Conservation (phyloP, 2,113 vertebrate genomes). For the Eleginops maclovinus region DNA sequence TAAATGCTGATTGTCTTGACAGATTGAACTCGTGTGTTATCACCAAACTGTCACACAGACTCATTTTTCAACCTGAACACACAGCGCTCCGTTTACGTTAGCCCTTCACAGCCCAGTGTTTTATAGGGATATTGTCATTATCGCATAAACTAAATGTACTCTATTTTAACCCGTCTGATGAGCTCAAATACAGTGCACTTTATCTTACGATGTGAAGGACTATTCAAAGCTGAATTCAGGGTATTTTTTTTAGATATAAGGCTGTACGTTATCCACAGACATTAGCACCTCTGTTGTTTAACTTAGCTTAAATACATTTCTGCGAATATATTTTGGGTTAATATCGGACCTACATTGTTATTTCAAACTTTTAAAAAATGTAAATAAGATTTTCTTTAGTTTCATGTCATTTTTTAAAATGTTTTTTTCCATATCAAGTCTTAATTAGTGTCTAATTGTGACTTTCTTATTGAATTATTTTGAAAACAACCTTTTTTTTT, state of each 20-base stretch:
- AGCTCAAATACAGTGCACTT: slow-evolving; percentile 20
- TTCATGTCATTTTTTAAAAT: slow-evolving; percentile 35
- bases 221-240: slow-evolving; percentile 19
- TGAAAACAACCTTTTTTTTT: too few species aligned
- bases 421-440: not conserved
- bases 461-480: not conserved
- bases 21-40: slow-evolving; percentile 79
- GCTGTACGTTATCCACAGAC: not conserved
- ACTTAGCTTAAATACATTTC: slow-evolving; percentile 47
- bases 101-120: slow-evolving; percentile 66
- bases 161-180: slow-evolving; percentile 54
- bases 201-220: not conserved
- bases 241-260: slow-evolving; percentile 38
- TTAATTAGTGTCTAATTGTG: slow-evolving; percentile 15
- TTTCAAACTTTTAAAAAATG: slow-evolving; percentile 60
- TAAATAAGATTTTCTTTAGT: slow-evolving; percentile 70
- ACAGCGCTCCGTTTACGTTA: slow-evolving; percentile 66
- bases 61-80: slow-evolving; percentile 70
- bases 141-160: slow-evolving; percentile 47
- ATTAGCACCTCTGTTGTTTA: slow-evolving; percentile 43
- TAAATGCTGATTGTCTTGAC: slow-evolving; percentile 78
- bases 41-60: slow-evolving; percentile 73
- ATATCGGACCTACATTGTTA: slow-evolving; percentile 30
- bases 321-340: slow-evolving; percentile 62
- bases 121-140: slow-evolving; percentile 64